Evolutionary conservation across 2,113 vertebrate genomes (phyloP).

Genomic region (Lamprologus callipterus): DNA sequence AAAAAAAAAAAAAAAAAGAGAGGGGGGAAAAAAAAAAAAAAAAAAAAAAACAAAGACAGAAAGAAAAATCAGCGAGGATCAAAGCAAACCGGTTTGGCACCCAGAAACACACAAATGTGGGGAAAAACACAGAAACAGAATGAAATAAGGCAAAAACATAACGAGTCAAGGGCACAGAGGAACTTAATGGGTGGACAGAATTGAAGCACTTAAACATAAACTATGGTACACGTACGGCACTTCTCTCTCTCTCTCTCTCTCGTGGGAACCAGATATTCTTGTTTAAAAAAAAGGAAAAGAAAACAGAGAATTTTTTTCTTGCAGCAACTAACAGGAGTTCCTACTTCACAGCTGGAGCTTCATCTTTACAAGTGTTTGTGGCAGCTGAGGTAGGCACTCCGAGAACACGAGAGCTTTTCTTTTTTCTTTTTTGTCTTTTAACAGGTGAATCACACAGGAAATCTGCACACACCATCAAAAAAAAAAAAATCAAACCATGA

Average conservation of each 20-base stretch:
- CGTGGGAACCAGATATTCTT: constrained; percentile 10
- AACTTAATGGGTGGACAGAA: constrained; percentile 4
- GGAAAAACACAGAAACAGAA: background rate
- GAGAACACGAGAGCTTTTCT: constrained; percentile 4
- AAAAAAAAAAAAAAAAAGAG: too few species aligned
- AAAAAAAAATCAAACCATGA: background rate
- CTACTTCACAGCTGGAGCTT: constrained; percentile 29
- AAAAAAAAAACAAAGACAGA: constrained; percentile 14
- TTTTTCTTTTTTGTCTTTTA: background rate
- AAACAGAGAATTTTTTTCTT: constrained; percentile 34
- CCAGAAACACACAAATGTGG: constrained; percentile 11
- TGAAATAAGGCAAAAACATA: constrained; percentile 38
- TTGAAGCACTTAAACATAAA: constrained; percentile 42
- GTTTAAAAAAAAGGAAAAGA: background rate
- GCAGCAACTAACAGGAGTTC: constrained; percentile 53
- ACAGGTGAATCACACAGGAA: constrained; percentile 15
- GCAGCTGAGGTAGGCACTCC: constrained; percentile 55
- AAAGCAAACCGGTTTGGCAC: constrained; percentile 56
- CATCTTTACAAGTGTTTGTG: constrained; percentile 32
- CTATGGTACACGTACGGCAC: constrained; percentile 13
- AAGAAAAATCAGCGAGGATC: background rate
- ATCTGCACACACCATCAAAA: background rate
- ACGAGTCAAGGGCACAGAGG: constrained; percentile 43
- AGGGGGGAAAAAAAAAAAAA: too few species aligned
- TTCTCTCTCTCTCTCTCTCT: constrained; percentile 3